These are phyloP conservation scores for Spea bombifrons DNA, from an alignment of 2,113 vertebrate species.

Conservation along the genomic window DNA sequence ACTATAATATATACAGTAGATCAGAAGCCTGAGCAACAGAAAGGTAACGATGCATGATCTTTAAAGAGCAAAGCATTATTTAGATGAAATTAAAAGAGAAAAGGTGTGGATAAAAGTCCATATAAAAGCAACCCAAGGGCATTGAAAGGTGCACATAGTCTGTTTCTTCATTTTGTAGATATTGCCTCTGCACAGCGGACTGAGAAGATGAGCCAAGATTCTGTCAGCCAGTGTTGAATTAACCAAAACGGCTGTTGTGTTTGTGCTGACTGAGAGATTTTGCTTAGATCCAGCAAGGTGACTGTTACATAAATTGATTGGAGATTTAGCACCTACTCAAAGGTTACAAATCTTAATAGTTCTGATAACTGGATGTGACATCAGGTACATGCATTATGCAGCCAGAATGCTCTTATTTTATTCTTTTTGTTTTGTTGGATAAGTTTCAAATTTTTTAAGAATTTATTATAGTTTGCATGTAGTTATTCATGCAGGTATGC, in stretches of 20 bases:
- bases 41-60: too few species aligned
- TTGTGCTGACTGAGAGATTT: slow-evolving; percentile 54
- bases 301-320: slow-evolving; percentile 53
- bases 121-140: slow-evolving; percentile 28
- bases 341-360: slow-evolving; percentile 54
- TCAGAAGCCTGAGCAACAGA: too few species aligned
- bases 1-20: too few species aligned
- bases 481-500: too few species aligned
- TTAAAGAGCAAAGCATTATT: background rate
- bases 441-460: too few species aligned
- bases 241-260: slow-evolving; percentile 41
- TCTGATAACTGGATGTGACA: slow-evolving; percentile 50
- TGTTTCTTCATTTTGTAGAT: background rate
- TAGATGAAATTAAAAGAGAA: background rate
- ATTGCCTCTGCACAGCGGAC: background rate
- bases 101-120: background rate
- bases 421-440: background rate
- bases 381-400: slow-evolving; percentile 53
- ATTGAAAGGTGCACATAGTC: background rate
- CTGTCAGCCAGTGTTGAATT: slow-evolving; percentile 39
- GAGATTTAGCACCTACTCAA: slow-evolving; percentile 53
- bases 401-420: slow-evolving; percentile 9
- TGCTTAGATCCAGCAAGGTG: slow-evolving; percentile 50
- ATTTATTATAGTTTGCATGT: too few species aligned
- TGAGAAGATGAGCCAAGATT: slow-evolving; percentile 18